These are phyloP conservation scores for Pundamilia nyererei DNA, from an alignment of 2,113 vertebrate species.

Conservation along the genomic window DNA sequence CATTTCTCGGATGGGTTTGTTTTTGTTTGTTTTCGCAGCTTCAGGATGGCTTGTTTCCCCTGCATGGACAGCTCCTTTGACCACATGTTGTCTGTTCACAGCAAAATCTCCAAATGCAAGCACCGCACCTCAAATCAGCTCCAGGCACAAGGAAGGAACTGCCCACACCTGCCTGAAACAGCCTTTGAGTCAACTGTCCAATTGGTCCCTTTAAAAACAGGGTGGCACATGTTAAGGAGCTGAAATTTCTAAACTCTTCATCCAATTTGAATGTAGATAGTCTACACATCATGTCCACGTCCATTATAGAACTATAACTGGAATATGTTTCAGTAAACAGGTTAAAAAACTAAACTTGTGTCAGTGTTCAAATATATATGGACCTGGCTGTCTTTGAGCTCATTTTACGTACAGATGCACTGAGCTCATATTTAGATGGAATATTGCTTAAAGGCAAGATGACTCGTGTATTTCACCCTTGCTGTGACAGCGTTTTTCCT, in stretches of 20 bases:
- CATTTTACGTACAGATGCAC: background rate
- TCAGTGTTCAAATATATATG: fast-evolving
- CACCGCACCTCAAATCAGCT: fast-evolving
- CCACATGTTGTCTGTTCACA: background rate
- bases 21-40: fast-evolving
- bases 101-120: background rate
- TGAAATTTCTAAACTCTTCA: fast-evolving
- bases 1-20: fast-evolving
- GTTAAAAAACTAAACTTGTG: background rate
- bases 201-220: fast-evolving
- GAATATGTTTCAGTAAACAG: background rate
- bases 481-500: fast-evolving
- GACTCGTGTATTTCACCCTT: fast-evolving
- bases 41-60: fast-evolving
- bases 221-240: background rate
- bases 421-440: background rate
- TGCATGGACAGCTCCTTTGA: background rate
- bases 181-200: background rate
- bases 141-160: fast-evolving
- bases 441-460: background rate
- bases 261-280: fast-evolving
- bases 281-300: background rate
- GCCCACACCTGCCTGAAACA: background rate
- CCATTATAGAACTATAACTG: fast-evolving
- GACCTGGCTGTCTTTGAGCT: background rate